Evolutionary conservation across 2,888 invertebrate species (phyloP).

Genomic region (Blera fallax): DNA sequence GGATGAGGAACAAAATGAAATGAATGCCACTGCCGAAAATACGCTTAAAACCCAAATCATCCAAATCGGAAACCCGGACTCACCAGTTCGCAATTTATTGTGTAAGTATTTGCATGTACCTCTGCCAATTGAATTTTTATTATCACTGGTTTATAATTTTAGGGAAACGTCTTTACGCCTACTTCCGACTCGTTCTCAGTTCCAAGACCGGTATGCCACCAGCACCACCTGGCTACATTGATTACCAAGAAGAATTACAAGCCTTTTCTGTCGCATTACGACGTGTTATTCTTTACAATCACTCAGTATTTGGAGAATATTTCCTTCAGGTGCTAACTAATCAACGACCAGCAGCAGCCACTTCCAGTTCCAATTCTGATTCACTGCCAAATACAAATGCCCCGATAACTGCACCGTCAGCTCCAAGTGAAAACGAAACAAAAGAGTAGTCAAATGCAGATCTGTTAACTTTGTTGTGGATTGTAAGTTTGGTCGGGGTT

Average conservation of each 20-base stretch:
- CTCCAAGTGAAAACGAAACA: conserved; percentile 4
- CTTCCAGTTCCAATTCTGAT: conserved; percentile 18
- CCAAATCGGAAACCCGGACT: conserved; percentile 77
- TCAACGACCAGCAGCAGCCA: conserved; percentile 60
- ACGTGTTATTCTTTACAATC: conserved; percentile 80
- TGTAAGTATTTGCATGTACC: conserved; percentile 75
- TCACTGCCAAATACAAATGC: conserved; percentile 29
- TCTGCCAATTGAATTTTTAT: not conserved
- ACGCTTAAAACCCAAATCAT: conserved; percentile 78
- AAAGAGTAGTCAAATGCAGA: conserved; percentile 39
- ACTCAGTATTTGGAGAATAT: conserved; percentile 81
- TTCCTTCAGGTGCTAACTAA: conserved; percentile 78
- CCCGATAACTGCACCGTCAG: not conserved
- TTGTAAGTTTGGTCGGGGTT: conserved; percentile 68
- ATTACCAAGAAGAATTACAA: conserved; percentile 79
- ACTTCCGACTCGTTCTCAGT: conserved; percentile 78
- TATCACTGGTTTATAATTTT: not conserved
- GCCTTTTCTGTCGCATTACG: conserved; percentile 78
- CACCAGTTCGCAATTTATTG: conserved; percentile 79
- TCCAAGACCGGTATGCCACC: conserved; percentile 76
- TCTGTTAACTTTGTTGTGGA: conserved; percentile 17
- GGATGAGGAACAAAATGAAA: conserved; percentile 75
- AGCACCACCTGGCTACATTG: conserved; percentile 80
- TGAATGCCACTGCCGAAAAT: conserved; percentile 76
- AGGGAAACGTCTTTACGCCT: conserved; percentile 80